Evolutionary conservation across 2,888 invertebrate species (phyloP).

Genomic region (Bombylius major): DNA sequence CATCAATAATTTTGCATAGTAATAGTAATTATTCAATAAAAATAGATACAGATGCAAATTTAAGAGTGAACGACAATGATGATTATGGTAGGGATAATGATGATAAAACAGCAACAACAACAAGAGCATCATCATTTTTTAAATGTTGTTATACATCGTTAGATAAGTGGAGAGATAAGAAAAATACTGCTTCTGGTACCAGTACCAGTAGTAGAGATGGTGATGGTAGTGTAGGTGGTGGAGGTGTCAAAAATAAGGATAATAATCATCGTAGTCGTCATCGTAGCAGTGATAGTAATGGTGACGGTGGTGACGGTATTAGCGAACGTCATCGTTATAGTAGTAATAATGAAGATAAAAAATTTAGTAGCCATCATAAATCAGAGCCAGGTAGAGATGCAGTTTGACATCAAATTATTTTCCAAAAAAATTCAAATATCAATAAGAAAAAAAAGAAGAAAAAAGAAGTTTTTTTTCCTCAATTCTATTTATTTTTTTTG

Average conservation of each 20-base stretch:
- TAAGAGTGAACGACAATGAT: too few relatives aligned
- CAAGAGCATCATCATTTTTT: constrained; percentile 22
- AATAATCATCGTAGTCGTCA: not conserved
- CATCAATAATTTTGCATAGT: not conserved
- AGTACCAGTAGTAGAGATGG: not conserved
- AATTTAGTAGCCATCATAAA: not conserved
- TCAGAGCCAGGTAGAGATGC: not conserved
- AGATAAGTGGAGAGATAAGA: constrained; percentile 33
- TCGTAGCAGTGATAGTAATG: not conserved
- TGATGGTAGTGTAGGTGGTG: not conserved
- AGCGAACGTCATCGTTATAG: not conserved
- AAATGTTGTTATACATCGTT: constrained; percentile 35
- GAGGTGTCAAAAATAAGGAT: not conserved
- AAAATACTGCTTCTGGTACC: not conserved
- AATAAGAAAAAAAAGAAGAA: too few relatives aligned
- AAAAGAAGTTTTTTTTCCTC: too few relatives aligned
- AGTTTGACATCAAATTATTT: constrained; percentile 1
- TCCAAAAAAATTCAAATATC: too few relatives aligned
- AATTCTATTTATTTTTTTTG: too few relatives aligned
- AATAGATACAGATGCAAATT: too few relatives aligned
- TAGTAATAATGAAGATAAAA: not conserved
- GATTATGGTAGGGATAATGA: too few relatives aligned
- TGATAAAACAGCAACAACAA: not conserved
- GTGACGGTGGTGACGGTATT: not conserved
- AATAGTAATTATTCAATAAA: constrained; percentile 7